These are phyloP conservation scores for Valencia hispanica DNA, from an alignment of 2,797 vertebrate species.

Conservation along the genomic window DNA sequence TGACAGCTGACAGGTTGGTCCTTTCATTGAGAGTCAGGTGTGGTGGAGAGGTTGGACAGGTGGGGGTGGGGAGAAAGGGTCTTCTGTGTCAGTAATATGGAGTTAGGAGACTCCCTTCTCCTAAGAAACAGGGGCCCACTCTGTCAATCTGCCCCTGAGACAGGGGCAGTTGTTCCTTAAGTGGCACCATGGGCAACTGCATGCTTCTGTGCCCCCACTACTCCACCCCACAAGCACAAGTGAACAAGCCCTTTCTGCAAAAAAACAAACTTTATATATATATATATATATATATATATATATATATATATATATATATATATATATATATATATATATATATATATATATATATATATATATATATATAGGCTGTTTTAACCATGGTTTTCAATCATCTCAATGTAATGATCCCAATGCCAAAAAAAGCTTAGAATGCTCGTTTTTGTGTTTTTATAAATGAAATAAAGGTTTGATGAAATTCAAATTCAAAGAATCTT, in stretches of 20 bases:
- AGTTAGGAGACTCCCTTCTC: neutral
- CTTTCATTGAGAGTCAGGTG: neutral
- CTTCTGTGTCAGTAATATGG: conserved; percentile 33
- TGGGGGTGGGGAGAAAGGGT: conserved; percentile 31
- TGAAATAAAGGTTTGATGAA: neutral
- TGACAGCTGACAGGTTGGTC: neutral
- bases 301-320: too few species aligned
- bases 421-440: too few species aligned
- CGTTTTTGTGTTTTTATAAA: too few species aligned
- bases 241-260: too few species aligned
- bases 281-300: too few species aligned
- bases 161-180: neutral
- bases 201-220: neutral
- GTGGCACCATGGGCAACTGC: neutral
- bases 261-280: too few species aligned
- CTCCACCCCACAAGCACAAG: neutral
- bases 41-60: too few species aligned
- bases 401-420: too few species aligned
- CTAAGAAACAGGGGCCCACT: neutral
- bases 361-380: too few species aligned
- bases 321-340: too few species aligned
- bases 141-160: neutral
- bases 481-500: neutral
- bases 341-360: too few species aligned
- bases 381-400: too few species aligned